Percentiles rank a stretch among this genome's conserved stretches.
Evolutionary conservation across 2,797 vertebrate species (phyloP).

Genomic region (Coregonus ussuriensis): DNA sequence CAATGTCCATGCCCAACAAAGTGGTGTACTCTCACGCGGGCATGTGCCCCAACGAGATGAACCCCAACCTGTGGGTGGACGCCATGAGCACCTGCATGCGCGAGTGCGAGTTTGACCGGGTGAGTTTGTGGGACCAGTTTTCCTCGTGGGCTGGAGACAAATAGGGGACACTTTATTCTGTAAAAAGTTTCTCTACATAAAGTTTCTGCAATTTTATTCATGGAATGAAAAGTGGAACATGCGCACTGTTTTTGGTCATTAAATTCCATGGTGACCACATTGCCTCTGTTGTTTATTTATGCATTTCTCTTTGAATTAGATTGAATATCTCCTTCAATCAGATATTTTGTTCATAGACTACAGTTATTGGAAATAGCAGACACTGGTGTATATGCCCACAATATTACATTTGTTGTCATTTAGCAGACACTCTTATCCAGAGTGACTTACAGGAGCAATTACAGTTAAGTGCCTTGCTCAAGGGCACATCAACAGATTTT

Average conservation of each 20-base stretch:
- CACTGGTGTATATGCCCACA: not conserved
- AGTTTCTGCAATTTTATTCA: not conserved
- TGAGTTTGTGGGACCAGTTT: constrained; percentile 66
- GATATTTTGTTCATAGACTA: not conserved
- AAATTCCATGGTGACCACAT: not conserved
- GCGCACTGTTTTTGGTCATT: not conserved
- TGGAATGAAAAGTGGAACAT: not conserved
- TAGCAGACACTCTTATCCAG: no score
- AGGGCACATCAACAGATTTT: no score
- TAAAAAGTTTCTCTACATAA: not conserved
- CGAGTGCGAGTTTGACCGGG: constrained; percentile 93
- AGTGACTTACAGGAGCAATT: no score
- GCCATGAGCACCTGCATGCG: constrained; percentile 97
- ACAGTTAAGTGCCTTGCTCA: no score
- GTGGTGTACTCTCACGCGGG: constrained; percentile 94
- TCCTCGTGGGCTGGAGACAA: not conserved
- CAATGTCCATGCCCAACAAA: constrained; percentile 76
- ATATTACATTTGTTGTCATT: no score
- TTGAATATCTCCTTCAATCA: not conserved
- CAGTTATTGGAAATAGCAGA: not conserved
- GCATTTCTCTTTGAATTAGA: not conserved
- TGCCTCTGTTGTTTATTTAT: constrained; percentile 13
- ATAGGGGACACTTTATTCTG: not conserved
- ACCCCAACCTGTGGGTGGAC: constrained; percentile 98
- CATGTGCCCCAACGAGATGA: constrained; percentile 97